Base-by-base conservation (phyloP, 1,140 invertebrate species). In the Drosophila sechellia region DNA sequence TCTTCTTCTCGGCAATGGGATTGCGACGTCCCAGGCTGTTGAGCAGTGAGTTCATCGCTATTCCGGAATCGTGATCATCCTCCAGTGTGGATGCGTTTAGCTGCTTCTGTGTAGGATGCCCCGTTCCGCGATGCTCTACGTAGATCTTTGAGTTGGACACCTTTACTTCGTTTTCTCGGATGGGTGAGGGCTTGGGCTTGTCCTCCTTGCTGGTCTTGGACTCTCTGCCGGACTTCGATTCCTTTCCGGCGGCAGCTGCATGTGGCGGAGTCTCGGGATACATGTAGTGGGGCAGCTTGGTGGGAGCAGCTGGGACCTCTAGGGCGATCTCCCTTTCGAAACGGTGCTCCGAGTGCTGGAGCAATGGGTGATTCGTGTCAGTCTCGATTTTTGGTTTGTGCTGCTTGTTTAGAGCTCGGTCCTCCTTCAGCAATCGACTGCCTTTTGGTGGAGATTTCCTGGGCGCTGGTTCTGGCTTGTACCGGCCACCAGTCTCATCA, bases 1-100 rank as follows among this genome's bases (percentile, higher is more conserved):
- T 98, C 86, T 98, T 98, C 93, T 98, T 98, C 79, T 98, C 96
- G 22, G 97, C 94, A 65, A 97, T 95, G 48, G 96, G 95, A 80
- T 96, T 94, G 77, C 94, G 91, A 79, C 95, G 93, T 71, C 93
- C 77, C 80, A 93, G 92, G 92, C 94, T 92, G 61, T 94, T 75
- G 37, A 94, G 92, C 50, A 95, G 90, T 0, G 94, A 93, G 27
- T 95, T 95, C 93, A 96, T 94, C 0, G 95, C 95, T 68, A 96
- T 96, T 3, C 95, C 95, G 1, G 96, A 96, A 90, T 96, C 95
- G 31, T 93, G 90, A 83, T 96, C 95, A 77, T 96, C 95, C 57
- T 96, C 95, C 37, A 92, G 63, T 0, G 89, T 92, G 3, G 89
- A 80, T 48, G 76, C 90, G 55, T 92, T 92, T 11, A 91, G 66